Evolutionary conservation across 2,113 vertebrate genomes (phyloP).

Genomic region (Rousettus leschenaultii): DNA sequence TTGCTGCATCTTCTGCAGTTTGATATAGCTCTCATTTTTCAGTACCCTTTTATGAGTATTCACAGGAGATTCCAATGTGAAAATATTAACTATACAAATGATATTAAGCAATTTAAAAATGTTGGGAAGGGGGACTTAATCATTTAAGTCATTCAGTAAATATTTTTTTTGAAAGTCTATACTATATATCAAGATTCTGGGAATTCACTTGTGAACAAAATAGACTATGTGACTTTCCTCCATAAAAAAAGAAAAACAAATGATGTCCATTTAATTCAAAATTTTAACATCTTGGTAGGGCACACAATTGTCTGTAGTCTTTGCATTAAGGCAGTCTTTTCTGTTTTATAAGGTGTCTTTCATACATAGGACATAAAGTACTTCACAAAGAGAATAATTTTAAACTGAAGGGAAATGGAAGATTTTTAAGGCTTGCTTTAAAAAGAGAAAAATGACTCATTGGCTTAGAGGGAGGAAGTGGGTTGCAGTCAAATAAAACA

Average conservation of each 20-base stretch:
- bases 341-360: constrained; percentile 34
- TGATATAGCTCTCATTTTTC: background rate
- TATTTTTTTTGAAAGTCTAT: constrained; percentile 12
- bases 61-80: background rate
- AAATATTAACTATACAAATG: constrained; percentile 10
- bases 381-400: constrained; percentile 70
- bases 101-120: constrained; percentile 37
- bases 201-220: constrained; percentile 39
- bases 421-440: constrained; percentile 70
- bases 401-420: constrained; percentile 71
- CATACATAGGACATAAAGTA: constrained; percentile 53
- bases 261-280: background rate
- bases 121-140: background rate
- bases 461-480: constrained; percentile 74
- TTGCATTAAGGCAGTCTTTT: constrained; percentile 13
- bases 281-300: background rate
- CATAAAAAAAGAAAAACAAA: background rate
- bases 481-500: constrained; percentile 74
- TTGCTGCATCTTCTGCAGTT: constrained; percentile 19
- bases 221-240: background rate
- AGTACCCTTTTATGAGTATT: constrained; percentile 10
- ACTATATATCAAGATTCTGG: background rate
- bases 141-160: constrained; percentile 16
- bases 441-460: constrained; percentile 79
- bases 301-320: background rate